These are phyloP conservation scores for Halocynthia aurantium DNA, from an alignment of 23 tunicate species.

Conservation along the genomic window DNA sequence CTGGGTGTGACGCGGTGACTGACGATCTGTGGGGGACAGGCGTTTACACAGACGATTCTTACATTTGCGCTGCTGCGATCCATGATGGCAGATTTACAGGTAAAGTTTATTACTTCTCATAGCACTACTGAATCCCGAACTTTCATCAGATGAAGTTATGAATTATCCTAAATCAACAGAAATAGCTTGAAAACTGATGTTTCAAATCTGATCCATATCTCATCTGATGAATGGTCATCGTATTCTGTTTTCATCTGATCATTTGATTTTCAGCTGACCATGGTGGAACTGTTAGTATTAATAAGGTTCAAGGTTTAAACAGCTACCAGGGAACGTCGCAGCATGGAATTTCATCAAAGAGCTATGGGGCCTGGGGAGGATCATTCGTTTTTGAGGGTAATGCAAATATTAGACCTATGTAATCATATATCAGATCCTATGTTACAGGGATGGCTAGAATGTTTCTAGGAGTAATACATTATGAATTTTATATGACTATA, in stretches of 20 bases:
- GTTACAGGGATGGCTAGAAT: no score
- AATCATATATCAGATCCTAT: no score
- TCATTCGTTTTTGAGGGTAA: conserved; percentile 63
- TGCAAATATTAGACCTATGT: neutral
- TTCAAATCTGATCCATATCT: no score
- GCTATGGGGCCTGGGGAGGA: conserved; percentile 26
- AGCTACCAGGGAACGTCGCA: conserved; percentile 47
- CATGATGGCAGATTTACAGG: conserved; percentile 77
- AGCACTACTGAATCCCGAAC: no score
- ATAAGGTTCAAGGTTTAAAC: conserved; percentile 26
- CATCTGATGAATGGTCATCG: neutral
- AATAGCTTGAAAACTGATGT: no score
- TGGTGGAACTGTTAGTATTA: conserved; percentile 82
- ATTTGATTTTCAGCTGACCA: conserved; percentile 50
- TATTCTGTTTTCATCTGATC: neutral
- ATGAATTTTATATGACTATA: neutral
- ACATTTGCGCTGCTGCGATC: conserved; percentile 85
- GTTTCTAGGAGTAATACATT: no score
- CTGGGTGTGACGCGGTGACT: conserved; percentile 50
- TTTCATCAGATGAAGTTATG: no score
- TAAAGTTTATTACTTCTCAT: neutral
- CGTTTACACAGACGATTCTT: conserved; percentile 65
- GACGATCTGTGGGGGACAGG: conserved; percentile 61
- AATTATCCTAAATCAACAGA: no score
- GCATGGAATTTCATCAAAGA: conserved; percentile 66